A percentile compares a stretch with the other conserved stretches of the same genome.
These are phyloP conservation scores for Agrypnia vestita DNA, from an alignment of 1,140 invertebrate species.

Conservation along the genomic window DNA sequence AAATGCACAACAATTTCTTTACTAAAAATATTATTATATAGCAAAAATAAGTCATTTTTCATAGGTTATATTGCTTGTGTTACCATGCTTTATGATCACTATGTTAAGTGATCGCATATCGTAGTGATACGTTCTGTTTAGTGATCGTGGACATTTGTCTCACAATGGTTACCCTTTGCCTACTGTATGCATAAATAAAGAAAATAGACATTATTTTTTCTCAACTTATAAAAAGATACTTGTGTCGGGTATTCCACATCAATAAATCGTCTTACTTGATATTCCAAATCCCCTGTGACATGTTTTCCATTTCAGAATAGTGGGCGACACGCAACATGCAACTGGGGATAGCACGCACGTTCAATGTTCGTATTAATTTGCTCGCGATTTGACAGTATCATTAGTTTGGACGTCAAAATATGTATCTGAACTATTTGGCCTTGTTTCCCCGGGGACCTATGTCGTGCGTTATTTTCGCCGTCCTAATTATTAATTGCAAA, in stretches of 20 bases:
- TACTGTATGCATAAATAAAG: too few relatives aligned
- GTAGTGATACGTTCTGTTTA: too few relatives aligned
- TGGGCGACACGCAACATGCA: conserved; percentile 16
- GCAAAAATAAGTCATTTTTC: too few relatives aligned
- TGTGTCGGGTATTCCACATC: neutral
- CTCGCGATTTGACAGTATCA: conserved; percentile 25
- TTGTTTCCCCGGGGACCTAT: neutral
- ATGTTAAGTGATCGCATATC: too few relatives aligned
- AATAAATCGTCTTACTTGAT: conserved; percentile 4
- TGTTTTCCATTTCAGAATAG: conserved; percentile 9
- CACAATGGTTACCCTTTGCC: too few relatives aligned
- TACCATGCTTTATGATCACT: too few relatives aligned
- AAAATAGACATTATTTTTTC: too few relatives aligned
- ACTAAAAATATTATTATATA: too few relatives aligned
- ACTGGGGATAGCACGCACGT: conserved; percentile 12
- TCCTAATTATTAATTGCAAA: neutral
- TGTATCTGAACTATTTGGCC: conserved; percentile 10
- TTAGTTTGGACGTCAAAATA: conserved; percentile 25
- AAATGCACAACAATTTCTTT: too few relatives aligned
- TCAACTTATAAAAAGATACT: neutral
- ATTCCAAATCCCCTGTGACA: conserved; percentile 7
- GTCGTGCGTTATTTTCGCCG: neutral
- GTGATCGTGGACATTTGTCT: too few relatives aligned
- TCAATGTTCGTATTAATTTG: conserved; percentile 35
- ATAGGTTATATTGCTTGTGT: too few relatives aligned